These are phyloP conservation scores for Azemiops feae DNA, from an alignment of 2,113 vertebrate species.

Conservation along the genomic window DNA sequence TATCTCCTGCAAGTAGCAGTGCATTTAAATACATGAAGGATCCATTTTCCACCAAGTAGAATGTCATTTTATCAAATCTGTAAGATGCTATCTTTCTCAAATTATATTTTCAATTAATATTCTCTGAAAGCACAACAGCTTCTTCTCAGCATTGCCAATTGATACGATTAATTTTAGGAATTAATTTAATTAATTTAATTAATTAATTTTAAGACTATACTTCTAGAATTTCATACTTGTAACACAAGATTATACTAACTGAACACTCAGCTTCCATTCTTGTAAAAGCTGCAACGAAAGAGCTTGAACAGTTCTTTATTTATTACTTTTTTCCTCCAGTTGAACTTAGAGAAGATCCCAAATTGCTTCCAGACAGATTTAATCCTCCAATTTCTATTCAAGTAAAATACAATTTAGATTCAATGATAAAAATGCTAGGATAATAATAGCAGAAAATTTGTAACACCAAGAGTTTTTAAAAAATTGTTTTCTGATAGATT, in stretches of 20 bases:
- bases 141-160: neutral
- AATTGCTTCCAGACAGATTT: neutral
- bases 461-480: neutral
- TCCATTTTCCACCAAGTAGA: neutral
- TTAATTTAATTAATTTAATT: too few relatives aligned
- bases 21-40: neutral
- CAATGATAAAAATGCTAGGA: neutral
- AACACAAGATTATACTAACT: neutral
- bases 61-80: neutral
- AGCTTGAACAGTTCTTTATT: neutral
- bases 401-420: neutral
- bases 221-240: neutral
- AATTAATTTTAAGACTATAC: neutral
- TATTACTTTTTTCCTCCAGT: neutral
- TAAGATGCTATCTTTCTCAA: neutral
- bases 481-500: neutral
- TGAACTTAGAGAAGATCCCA: neutral
- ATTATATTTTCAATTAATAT: neutral
- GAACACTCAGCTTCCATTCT: neutral
- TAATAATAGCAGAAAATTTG: neutral
- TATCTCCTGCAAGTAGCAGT: neutral
- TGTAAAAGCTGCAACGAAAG: neutral
- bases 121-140: neutral
- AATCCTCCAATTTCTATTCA: neutral
- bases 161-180: neutral